Conservation (phyloP, 2,888 invertebrate genomes). For the Argyresthia albistria region DNA sequence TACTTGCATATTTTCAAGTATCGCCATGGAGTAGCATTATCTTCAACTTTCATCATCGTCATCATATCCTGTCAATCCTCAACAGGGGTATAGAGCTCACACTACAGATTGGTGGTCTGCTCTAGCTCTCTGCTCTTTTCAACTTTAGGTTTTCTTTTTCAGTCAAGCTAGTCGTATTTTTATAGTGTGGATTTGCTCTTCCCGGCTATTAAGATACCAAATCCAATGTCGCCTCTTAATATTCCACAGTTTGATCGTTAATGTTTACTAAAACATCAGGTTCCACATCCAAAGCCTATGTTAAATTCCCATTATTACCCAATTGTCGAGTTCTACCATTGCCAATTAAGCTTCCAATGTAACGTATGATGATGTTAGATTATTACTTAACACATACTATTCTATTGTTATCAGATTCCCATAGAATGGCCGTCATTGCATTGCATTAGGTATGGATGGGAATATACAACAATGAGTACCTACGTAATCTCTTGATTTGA, state of each 20-base stretch:
- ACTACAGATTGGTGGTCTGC: no score
- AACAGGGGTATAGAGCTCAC: no score
- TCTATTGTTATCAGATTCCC: neutral
- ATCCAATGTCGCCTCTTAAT: no score
- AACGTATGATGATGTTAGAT: neutral
- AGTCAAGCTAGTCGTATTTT: no score
- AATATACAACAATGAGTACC: neutral
- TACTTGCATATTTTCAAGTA: no score
- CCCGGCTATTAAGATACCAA: no score
- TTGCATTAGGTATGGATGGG: neutral
- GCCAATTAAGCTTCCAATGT: neutral
- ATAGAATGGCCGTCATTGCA: neutral
- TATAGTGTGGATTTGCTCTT: no score
- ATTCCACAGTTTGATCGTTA: neutral
- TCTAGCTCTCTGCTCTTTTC: no score
- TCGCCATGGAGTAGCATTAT: no score
- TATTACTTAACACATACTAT: neutral
- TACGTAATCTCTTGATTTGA: neutral
- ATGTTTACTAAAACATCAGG: neutral
- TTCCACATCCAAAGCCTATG: neutral
- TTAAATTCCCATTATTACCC: neutral
- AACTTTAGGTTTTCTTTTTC: no score
- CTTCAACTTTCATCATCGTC: no score
- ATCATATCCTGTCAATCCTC: no score
- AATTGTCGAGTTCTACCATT: neutral